Base-by-base conservation (phyloP, 2,797 vertebrate species). In the Karalla daura region DNA sequence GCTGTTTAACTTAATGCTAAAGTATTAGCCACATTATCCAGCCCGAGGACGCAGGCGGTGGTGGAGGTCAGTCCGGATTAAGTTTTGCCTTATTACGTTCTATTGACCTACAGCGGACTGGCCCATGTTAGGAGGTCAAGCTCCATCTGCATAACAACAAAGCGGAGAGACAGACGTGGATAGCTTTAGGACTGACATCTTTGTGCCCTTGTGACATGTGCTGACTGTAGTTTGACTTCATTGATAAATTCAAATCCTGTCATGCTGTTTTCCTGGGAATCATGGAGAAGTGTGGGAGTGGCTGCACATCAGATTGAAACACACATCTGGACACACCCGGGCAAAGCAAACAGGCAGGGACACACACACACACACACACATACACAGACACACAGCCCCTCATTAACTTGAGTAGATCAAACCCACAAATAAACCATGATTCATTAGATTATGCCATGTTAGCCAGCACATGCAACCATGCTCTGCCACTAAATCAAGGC, bases 321-420 rank as follows among this genome's bases (percentile, higher is more conserved):
- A 0, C 83, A 86, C 82, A 84, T 84, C 78, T 86, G 87, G 78
- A 77, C 56, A 74, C 71, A 63, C 36, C 41, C 63, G 64, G 56
- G 33, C 65, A 70, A n/a, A n/a, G 10, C 27, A 23, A 56, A 49
- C 50, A 55, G 12, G 27, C 50, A 37, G 7, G 0, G 1, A n/a
- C 55, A 43, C n/a, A 43, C 14, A 66, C 40, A 43, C n/a, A 36
- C 11, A 63, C 5, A 24, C 40, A 43, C n/a, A 36, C 14, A 66
- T 2, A 24, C 46, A 43, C 35, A 47, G 41, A 60, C 40, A 45
- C 47, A 45, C 32, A 51, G 25, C 58, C 40, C 32, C 7, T 75
- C 50, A 83, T 85, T 78, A 78, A 63, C 20, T 37, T 41, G 59
- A 80, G 82, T 75, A 78, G 52, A 60, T 76, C 43, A 43, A 59